These are phyloP conservation scores for Pogona vitticeps DNA, from an alignment of 2,113 vertebrate species.

Conservation along the genomic window DNA sequence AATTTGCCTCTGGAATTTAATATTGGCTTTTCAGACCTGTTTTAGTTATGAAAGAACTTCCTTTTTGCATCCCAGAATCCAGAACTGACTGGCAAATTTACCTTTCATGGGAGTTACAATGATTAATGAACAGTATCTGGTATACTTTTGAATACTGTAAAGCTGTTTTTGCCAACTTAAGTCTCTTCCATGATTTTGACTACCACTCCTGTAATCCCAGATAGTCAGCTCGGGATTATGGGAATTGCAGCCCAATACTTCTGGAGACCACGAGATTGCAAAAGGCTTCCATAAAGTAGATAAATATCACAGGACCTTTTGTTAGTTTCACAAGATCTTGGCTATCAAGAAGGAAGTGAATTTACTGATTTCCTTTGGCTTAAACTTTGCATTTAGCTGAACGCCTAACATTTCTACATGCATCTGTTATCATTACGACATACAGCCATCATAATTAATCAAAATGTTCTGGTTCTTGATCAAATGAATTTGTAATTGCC, in stretches of 20 bases:
- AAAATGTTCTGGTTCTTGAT: conserved; percentile 26
- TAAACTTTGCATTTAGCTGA: conserved; percentile 13
- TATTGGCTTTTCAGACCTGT: no score
- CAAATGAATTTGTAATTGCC: conserved; percentile 5
- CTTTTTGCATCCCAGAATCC: no score
- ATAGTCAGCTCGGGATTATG: no score
- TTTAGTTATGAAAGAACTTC: no score
- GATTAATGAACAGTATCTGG: background rate
- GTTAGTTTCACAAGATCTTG: background rate
- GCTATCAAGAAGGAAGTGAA: background rate
- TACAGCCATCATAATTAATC: background rate
- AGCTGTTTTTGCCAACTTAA: no score
- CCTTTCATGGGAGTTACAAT: background rate
- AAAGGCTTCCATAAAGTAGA: background rate
- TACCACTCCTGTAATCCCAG: no score
- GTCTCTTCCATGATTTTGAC: no score
- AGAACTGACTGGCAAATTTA: background rate
- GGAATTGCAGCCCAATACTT: no score
- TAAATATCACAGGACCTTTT: background rate
- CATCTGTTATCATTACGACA: conserved; percentile 3
- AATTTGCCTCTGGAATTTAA: no score
- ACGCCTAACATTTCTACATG: conserved; percentile 9
- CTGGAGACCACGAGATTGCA: background rate
- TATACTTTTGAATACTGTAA: background rate
- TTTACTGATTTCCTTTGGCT: background rate